Evolutionary conservation across 2,113 vertebrate species (phyloP).

Genomic region (Syngnathus floridae): DNA sequence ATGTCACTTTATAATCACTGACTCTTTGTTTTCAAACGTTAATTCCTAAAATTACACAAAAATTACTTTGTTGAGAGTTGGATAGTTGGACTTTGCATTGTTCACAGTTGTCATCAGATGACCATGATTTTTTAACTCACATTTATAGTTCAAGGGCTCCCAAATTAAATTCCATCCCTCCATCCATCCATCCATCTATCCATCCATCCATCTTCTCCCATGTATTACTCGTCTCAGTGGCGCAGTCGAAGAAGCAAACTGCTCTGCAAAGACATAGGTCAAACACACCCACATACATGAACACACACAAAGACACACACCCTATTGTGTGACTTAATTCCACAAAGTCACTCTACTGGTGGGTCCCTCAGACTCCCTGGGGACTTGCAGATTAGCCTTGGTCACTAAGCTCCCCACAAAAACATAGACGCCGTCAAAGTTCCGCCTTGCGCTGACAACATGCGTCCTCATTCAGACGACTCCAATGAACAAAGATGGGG

Average conservation of each 20-base stretch:
- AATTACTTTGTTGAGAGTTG: too few species aligned
- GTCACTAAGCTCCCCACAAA: not conserved
- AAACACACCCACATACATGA: not conserved
- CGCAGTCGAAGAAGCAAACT: not conserved
- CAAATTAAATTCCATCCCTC: too few species aligned
- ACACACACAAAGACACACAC: not conserved
- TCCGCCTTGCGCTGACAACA: not conserved
- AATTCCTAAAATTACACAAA: not conserved
- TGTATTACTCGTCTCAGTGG: not conserved
- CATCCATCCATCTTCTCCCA: too few species aligned
- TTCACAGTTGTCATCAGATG: too few species aligned
- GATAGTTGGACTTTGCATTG: too few species aligned
- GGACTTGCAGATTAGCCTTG: constrained; percentile 1
- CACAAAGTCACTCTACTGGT: not conserved
- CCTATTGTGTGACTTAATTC: not conserved
- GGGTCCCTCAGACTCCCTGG: not conserved
- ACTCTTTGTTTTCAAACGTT: not conserved
- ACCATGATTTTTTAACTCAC: too few species aligned
- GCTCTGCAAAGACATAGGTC: not conserved
- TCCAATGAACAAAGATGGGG: not conserved
- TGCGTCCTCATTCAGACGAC: not conserved
- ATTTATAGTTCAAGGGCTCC: too few species aligned
- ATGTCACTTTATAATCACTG: not conserved
- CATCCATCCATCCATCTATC: too few species aligned
- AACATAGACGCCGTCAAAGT: not conserved